Evolutionary conservation across 2,797 vertebrate species (phyloP), one percentile per base, ranked within the genome.

Genomic region (Vultur gryphus): DNA sequence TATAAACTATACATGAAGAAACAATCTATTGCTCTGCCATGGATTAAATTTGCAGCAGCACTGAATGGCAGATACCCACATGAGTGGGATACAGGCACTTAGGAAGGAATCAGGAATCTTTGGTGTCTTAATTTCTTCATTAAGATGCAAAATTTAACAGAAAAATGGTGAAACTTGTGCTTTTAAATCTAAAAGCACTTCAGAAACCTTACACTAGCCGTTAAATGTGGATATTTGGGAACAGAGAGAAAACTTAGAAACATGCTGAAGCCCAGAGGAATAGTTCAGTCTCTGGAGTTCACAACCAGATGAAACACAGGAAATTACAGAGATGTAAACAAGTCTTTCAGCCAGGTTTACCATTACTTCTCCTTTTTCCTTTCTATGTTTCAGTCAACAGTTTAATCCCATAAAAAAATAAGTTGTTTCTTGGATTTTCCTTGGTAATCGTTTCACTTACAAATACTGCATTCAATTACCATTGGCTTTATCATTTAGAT

Each of bases 241-340:
- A 87, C 52, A 91, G 46, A 78, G 90, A 79, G 76, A 89, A 93
- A 92, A 72, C 31, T 94, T 51, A 93, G 78, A 89, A 93, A 95
- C 65, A 69, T 44, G 5, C 16, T 72, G 92, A 89, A 94, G 25
- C 92, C 65, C 84, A 71, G 44, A 93, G 94, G 94, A 96, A 75
- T 84, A 91, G 51, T 52, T 86, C 39, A 37, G 71, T 87, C 89
- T 91, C 82, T 62, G 65, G 89, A 92, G 95, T 78, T 91, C 89
- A 43, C 72, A 87, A 94, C 69, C 76, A 96, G 93, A 96, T 93
- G 93, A 95, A 97, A 86, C 57, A 93, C 92, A 95, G 96, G 96
- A 97, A 97, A 97, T 96, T 91, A 78, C 75, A 85, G 81, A 92
- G 89, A 96, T 89, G 96, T 95, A 95, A 96, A 97, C 94, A 96